phyloP scores from a whole-genome alignment of 2,888 invertebrate species.

The Lordiphosa andalusiaca region DNA sequence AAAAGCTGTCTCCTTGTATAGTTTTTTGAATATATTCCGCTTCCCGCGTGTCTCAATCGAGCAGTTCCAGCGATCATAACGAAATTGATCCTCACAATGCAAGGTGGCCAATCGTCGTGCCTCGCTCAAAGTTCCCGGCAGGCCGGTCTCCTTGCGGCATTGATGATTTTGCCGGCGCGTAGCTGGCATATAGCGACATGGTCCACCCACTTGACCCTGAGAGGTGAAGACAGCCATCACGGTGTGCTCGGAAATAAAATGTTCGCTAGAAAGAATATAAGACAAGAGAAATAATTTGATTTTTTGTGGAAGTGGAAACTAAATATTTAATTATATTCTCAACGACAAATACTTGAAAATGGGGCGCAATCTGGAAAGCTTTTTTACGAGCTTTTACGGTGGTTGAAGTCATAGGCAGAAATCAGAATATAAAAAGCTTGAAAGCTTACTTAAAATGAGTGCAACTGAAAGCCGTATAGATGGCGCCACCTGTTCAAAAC shows the following conservation, averaged over 20 bases:
- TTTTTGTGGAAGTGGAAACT: no score
- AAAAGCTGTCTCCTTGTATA: slow-evolving; percentile 83
- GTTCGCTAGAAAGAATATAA: slow-evolving; percentile 62
- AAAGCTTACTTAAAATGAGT: no score
- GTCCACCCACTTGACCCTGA: slow-evolving; percentile 80
- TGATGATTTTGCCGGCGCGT: slow-evolving; percentile 84
- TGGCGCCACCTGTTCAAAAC: no score
- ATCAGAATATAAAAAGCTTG: no score
- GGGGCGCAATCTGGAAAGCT: no score
- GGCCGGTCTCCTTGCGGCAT: slow-evolving; percentile 83
- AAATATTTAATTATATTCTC: no score
- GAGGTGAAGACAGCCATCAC: slow-evolving; percentile 80
- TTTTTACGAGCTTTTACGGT: no score
- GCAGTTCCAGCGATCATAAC: slow-evolving; percentile 87
- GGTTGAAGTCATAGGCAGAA: no score
- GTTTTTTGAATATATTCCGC: slow-evolving; percentile 81
- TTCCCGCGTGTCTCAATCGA: slow-evolving; percentile 83
- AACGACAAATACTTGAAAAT: no score
- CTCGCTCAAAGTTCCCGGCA: slow-evolving; percentile 81
- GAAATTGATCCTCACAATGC: slow-evolving; percentile 85
- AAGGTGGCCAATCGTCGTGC: slow-evolving; percentile 83
- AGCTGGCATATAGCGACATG: slow-evolving; percentile 83
- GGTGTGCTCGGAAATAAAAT: slow-evolving; percentile 79
- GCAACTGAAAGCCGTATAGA: no score
- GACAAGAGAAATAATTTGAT: no score